Base-by-base conservation (phyloP, 1,140 invertebrate genomes). In the Hylaeus anthracinus region DNA sequence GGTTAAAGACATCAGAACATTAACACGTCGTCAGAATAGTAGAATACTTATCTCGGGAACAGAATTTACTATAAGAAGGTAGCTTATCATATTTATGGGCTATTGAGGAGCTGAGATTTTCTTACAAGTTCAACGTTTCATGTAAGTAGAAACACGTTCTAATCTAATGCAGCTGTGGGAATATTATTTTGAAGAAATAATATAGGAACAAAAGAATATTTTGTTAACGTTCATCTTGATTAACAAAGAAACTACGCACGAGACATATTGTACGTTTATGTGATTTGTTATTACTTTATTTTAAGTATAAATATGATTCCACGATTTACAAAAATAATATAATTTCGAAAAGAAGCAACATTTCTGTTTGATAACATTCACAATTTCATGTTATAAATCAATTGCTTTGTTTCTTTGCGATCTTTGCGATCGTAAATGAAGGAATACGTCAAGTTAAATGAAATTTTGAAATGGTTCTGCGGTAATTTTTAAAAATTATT, bases 51-150 rank as follows among this genome's bases (percentile, higher is more conserved):
- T 77, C 69, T 83, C 43, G 10, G 6, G 41, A 39, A 39, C 51
- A n/a, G 70, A 45, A 82, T 37, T 83, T 51, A 77, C 15, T 3
- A 1, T n/a, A 39, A n/a, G 39, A 70, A 82, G 37, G 37, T 41
- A n/a, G 37, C 65, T 56, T 78, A 81, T 83, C 71, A 55, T 60
- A 53, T 78, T 84, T 84, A 81, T 70, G 66, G 55, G 43, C 72
- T 39, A 76, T 75, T 56, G 58, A 39, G 26, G 26, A 12, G 37
- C 60, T 4, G 5, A 51, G 37, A 9, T 70, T 41, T 37, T 4
- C n/a, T 1, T 3, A 37, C 3, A 9, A 43, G 15, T 65, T 65
- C 48, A 12, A 75, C 26, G 15, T 65, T 56, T 66, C 51, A 45
- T 9, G 6, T 48, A 56, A 5, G 26, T 1, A 14, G 64, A 51